A percentile compares a stretch with the other conserved stretches of the same genome.
phyloP scores from a whole-genome alignment of 2,797 vertebrate genomes.

The Sciurus vulgaris region DNA sequence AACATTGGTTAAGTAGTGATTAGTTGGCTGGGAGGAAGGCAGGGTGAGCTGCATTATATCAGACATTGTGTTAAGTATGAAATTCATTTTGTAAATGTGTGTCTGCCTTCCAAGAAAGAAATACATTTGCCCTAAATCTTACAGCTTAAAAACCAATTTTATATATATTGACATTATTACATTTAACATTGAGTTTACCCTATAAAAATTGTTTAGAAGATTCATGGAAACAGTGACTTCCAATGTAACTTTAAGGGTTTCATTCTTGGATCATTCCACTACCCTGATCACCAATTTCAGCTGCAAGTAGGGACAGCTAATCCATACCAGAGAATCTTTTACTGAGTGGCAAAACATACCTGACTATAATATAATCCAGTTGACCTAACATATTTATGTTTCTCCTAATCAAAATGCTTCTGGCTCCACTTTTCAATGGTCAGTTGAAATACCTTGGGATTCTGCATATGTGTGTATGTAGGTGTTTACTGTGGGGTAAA shows the following conservation, averaged over 20 bases:
- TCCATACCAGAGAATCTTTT: neutral
- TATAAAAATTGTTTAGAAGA: neutral
- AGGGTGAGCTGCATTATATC: neutral
- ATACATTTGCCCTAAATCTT: conserved; percentile 11
- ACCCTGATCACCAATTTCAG: neutral
- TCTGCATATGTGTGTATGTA: neutral
- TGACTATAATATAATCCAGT: neutral
- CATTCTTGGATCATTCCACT: neutral
- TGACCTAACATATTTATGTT: neutral
- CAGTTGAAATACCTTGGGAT: neutral
- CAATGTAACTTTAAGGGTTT: neutral
- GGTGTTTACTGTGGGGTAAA: neutral
- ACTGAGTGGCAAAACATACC: neutral
- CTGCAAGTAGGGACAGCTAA: neutral
- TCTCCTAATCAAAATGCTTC: neutral
- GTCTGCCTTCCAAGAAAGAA: conserved; percentile 46
- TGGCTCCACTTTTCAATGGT: conserved; percentile 6
- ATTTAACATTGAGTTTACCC: neutral
- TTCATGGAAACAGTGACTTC: neutral
- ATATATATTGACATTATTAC: neutral
- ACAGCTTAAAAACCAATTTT: neutral
- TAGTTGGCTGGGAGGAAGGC: neutral
- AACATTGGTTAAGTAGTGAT: neutral
- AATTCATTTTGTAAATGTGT: conserved; percentile 30
- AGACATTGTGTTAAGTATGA: neutral